Conservation (phyloP, 2,113 vertebrate species). For the Argyrosomus japonicus region DNA sequence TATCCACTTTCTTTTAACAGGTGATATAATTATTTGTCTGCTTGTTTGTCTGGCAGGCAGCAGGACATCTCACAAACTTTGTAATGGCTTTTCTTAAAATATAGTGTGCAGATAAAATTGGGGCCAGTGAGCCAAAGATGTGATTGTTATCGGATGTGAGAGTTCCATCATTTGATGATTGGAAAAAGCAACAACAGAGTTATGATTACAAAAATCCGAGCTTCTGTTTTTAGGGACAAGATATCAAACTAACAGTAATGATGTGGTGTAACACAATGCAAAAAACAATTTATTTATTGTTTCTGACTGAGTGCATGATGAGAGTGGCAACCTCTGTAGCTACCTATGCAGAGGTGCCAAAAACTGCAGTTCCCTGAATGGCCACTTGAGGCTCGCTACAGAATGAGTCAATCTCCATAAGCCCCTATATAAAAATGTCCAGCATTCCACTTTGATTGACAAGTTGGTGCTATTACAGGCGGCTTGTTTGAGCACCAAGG, state of each 20-base stretch:
- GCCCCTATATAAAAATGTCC: too few relatives aligned
- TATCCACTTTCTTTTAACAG: background rate
- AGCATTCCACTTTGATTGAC: too few relatives aligned
- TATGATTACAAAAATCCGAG: background rate
- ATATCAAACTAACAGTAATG: background rate
- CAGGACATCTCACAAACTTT: conserved; percentile 4
- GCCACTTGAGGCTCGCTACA: too few relatives aligned
- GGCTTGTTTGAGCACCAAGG: too few relatives aligned
- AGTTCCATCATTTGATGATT: background rate
- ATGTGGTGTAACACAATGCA: background rate
- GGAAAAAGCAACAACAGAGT: background rate
- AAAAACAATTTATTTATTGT: background rate
- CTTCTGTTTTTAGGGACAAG: background rate
- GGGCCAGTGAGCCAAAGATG: background rate
- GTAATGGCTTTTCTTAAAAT: background rate
- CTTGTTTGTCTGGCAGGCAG: background rate
- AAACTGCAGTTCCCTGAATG: too few relatives aligned
- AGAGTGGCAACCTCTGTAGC: too few relatives aligned
- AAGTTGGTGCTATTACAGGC: too few relatives aligned
- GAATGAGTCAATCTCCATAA: too few relatives aligned
- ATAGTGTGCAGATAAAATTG: background rate
- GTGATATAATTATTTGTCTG: background rate
- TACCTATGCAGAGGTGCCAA: too few relatives aligned
- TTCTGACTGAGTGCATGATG: too few relatives aligned
- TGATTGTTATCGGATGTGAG: background rate